Evolutionary conservation across 2,113 vertebrate genomes (phyloP).

Genomic region (Hippopotamus amphibius): DNA sequence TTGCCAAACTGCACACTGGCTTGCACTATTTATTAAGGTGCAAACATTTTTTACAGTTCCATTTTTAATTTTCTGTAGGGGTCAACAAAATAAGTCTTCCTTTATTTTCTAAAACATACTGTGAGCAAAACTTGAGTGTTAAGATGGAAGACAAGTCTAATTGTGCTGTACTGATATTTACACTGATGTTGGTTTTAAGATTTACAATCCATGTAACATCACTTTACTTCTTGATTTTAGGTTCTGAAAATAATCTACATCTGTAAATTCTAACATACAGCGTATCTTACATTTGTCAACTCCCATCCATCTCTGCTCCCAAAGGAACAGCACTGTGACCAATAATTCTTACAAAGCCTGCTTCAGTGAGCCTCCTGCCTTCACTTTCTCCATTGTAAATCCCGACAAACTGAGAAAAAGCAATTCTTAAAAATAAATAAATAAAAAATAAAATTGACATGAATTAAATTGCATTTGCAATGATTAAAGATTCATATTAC

Average conservation of each 20-base stretch:
- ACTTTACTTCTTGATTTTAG: background rate
- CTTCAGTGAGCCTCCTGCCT: background rate
- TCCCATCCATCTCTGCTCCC: background rate
- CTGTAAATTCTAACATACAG: background rate
- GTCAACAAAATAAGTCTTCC: background rate
- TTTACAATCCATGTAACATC: background rate
- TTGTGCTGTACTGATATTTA: background rate
- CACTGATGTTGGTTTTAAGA: background rate
- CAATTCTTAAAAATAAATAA: background rate
- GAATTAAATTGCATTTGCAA: background rate
- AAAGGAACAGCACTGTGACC: background rate
- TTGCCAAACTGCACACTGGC: background rate
- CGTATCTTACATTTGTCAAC: background rate
- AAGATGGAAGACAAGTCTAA: background rate
- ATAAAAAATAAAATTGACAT: background rate
- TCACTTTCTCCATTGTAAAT: background rate
- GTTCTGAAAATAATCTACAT: background rate
- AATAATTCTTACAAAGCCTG: background rate
- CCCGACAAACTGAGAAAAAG: background rate
- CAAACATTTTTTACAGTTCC: background rate
- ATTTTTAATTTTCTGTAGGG: background rate
- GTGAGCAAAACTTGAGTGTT: background rate
- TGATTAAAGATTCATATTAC: background rate
- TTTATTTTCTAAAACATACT: background rate
- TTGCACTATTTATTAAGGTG: background rate